Evolutionary conservation across 2,888 invertebrate genomes (phyloP).

Genomic region (Busseola fusca): DNA sequence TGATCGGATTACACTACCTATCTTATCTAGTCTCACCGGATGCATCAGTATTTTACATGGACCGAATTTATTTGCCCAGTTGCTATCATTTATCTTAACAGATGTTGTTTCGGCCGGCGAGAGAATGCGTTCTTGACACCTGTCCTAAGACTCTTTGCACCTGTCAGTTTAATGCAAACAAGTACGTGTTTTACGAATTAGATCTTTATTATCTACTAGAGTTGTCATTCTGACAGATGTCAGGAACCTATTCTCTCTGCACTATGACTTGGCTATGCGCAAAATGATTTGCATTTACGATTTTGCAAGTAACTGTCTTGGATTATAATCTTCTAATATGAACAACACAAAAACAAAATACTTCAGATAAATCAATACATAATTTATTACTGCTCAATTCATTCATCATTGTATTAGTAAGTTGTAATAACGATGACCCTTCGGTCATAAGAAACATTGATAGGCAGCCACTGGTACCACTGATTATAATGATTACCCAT

Average conservation of each 20-base stretch:
- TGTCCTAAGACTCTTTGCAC: too few relatives aligned
- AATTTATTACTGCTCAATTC: not conserved
- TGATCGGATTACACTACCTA: not conserved
- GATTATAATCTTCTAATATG: too few relatives aligned
- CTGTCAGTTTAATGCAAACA: too few relatives aligned
- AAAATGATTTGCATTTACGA: not conserved
- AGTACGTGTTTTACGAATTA: too few relatives aligned
- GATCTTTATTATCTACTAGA: too few relatives aligned
- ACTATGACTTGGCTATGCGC: not conserved
- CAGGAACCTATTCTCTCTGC: too few relatives aligned
- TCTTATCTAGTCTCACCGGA: not conserved
- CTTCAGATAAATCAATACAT: not conserved
- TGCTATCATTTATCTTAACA: not conserved
- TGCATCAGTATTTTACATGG: not conserved
- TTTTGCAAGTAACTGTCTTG: too few relatives aligned
- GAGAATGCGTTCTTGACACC: too few relatives aligned
- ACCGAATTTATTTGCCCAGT: not conserved
- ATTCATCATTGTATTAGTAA: not conserved
- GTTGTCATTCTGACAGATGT: too few relatives aligned
- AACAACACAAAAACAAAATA: not conserved
- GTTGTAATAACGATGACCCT: not conserved
- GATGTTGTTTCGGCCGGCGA: too few relatives aligned
- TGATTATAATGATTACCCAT: constrained; percentile 8
- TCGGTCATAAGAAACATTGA: constrained; percentile 8
- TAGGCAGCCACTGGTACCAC: not conserved